Evolutionary conservation across 2,797 vertebrate species (phyloP), one percentile per base, ranked within the genome.

Genomic region (Orientallactaga sibirica): DNA sequence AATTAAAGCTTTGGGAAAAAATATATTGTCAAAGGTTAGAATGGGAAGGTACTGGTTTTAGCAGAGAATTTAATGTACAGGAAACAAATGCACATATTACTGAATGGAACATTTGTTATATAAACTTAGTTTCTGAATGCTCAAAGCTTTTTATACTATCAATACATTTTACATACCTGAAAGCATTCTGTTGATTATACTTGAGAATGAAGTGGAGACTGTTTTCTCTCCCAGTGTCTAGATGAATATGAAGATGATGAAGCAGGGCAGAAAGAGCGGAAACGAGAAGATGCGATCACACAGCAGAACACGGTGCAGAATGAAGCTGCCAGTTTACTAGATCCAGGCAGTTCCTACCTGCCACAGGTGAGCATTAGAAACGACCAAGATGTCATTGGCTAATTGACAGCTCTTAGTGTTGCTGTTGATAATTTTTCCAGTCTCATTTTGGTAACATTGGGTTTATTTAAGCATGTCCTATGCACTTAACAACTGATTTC

Each of bases 211-310:
- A 88, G 88, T 75, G 29, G n/a, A 94, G 92, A 97, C 86, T 95
- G 0, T 0, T 64, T 20, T 96, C 92, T 91, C 77, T 94, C 95
- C 92, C 97, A 99, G 99, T 99, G 99, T 96, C 98, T 99, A 91
- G 99, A 99, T 96, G 99, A 99, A 90, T 99, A 99, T 94, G 99
- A 99, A 84, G 99, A 99, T 77, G 99, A 99, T 25, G 99, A 99
- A 95, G 97, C 98, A 5, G 99, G 98, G 18, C 99, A 99, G 97
- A 99, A 99, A 96, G 98, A 99, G 79, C 97, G 98, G 85, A 99
- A 98, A 97, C 98, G 98, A 87, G 99, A 99, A 90, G 99, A 99
- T 97, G 98, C 98, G 93, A 97, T 99, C 94, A 99, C 99, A 7
- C 99, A 99, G 24, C 99, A 99, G 97, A 99, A 99, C 97, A 99